Base-by-base conservation (phyloP, 2,797 vertebrate genomes). In the Falco rusticolus region DNA sequence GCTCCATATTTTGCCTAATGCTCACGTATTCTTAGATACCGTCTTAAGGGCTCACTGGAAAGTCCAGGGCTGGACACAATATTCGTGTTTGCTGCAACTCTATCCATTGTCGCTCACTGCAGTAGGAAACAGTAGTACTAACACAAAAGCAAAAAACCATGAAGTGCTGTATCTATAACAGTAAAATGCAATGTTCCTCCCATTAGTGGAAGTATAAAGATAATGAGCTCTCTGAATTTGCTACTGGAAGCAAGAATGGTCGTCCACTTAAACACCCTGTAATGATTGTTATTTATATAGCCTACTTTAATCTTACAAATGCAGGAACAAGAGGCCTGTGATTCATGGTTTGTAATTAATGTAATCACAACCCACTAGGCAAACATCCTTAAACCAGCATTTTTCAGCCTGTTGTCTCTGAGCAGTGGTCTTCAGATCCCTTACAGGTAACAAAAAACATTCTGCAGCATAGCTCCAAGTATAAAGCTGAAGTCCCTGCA, bases 291-390 rank as follows among this genome's bases (percentile, higher is more conserved):
- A 87, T 76, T 87, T 84, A 66, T 90, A 63, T 6, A 88, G 41
- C 31, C 26, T 81, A 34, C 37, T 83, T 86, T 86, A 78, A 82
- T 90, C 61, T 86, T 90, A 66, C 29, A 75, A 92, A 82, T 26
- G 50, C 77, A 69, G 69, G 66, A 81, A 89, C 63, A 94, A 84
- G 33, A 50, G 79, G 50, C 57, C 77, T 8, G 3, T 89, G 83
- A 95, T 89, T 87, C 77, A 65, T 65, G 39, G 61, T 77, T 81
- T 84, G 29, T 59, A 88, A 79, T 92, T 78, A 93, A 65, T 34
- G 12, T 19, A 86, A 59, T 79, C 77, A 65, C 34, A 93, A 51
- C 43, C 59, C 43, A 48, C 29, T 16, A 69, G 45, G 65, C 61
- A 80, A 50, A 33, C 39, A 34, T 51, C 56, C 63, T 76, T 65